Base-by-base conservation (phyloP, 2,113 vertebrate genomes). In the Acanthochromis polyacanthus region DNA sequence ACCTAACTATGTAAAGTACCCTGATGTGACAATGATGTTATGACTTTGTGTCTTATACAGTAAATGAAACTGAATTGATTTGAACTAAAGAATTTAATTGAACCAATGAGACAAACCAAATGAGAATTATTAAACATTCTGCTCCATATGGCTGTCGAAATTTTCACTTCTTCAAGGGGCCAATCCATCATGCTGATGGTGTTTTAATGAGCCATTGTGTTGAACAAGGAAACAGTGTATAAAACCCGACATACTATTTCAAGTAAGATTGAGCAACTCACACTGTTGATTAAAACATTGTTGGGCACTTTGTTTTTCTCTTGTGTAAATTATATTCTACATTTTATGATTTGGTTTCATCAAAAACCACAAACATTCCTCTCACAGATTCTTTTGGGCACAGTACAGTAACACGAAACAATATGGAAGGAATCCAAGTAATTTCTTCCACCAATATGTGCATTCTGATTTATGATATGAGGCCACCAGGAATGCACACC, bases 191-290 rank as follows among this genome's bases (percentile, higher is more conserved):
- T 23, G 1, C 11, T n/a, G 38, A 4, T 51, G 51, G 82, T 2
- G 23, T 64, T 78, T 77, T 63, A 64, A 76, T 46, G 43, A 84
- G 40, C 43, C 52, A 68, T 66, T 86, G 79, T 88, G 69, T 71
- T 45, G 16, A 75, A 77, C 61, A 67, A 78, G 32, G 22, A 43
- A 48, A 73, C 63, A 50, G 2, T n/a, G 38, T 40, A 32, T 57
- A 45, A 84, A 77, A 36, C 20, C 71, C 75, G 25, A 32, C 11
- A 0, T 38, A 71, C n/a, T 63, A 58, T 56, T 71, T 78, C n/a
- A 83, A 73, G 2, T 28, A 17, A 11, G 3, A 16, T 86, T 81
- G 63, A 58, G 79, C 36, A 80, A 83, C 56, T 72, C 20, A 2
- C 25, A 19, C 3, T 59, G 56, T 23, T 36, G 59, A 23, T 66